Percentiles rank a stretch among this genome's conserved stretches.
These are phyloP conservation scores for Acanthopagrus latus DNA, from an alignment of 2,797 vertebrate species.

Conservation along the genomic window DNA sequence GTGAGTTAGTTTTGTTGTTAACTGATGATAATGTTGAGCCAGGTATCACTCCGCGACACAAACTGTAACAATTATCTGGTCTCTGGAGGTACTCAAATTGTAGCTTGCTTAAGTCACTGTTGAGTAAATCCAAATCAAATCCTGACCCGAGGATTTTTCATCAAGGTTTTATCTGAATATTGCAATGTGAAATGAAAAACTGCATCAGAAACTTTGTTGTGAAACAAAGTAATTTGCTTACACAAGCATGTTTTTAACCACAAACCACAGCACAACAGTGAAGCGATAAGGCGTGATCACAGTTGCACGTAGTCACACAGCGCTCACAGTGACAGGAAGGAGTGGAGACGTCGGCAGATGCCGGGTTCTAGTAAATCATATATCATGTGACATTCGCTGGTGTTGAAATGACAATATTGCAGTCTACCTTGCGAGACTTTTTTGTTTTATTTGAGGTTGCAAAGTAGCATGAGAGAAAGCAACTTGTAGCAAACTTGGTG, in stretches of 20 bases:
- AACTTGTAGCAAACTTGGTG: constrained; percentile 47
- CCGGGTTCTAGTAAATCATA: not conserved
- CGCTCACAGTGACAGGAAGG: constrained; percentile 35
- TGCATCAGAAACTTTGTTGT: not conserved
- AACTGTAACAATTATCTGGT: constrained; percentile 11
- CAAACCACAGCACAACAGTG: constrained; percentile 35
- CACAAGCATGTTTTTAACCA: constrained; percentile 11
- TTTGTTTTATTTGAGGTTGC: constrained; percentile 13
- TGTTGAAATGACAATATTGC: constrained; percentile 1
- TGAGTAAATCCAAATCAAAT: too few species aligned
- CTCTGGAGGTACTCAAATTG: not conserved
- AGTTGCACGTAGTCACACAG: constrained; percentile 3
- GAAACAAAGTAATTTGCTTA: constrained; percentile 9
- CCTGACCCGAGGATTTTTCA: too few species aligned
- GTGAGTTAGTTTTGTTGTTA: constrained; percentile 18
- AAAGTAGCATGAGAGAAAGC: constrained; percentile 11
- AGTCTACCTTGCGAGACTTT: not conserved
- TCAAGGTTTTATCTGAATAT: not conserved
- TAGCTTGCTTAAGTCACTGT: not conserved
- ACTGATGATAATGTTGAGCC: constrained; percentile 7
- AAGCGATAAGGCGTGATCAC: not conserved
- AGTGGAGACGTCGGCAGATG: constrained; percentile 19
- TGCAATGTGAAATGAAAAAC: not conserved
- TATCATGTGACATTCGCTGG: not conserved
- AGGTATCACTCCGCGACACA: not conserved